These are phyloP conservation scores for Cebidichthys violaceus DNA, from an alignment of 2,113 vertebrate species.

Conservation along the genomic window DNA sequence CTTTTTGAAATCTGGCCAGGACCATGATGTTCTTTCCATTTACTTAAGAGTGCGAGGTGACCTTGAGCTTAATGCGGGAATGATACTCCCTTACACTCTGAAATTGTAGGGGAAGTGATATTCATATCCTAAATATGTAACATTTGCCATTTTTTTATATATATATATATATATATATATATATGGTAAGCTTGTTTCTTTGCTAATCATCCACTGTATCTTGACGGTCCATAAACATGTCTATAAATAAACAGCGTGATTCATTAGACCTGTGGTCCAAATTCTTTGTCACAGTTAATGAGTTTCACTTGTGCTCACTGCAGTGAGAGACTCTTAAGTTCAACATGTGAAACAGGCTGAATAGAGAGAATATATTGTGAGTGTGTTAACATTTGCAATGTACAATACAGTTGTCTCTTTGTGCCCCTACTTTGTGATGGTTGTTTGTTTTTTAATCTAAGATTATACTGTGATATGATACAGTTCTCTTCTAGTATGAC, in stretches of 20 bases:
- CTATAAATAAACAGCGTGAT: slow-evolving; percentile 61
- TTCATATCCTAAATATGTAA: slow-evolving; percentile 58
- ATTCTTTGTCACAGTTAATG: slow-evolving; percentile 30
- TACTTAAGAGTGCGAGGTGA: slow-evolving; percentile 81
- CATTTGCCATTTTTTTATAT: slow-evolving; percentile 28
- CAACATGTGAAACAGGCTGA: background rate
- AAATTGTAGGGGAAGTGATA: slow-evolving; percentile 52
- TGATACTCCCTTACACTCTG: slow-evolving; percentile 73
- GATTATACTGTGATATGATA: background rate
- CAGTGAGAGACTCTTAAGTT: background rate
- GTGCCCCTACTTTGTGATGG: background rate
- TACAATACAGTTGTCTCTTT: background rate
- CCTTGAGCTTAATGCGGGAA: slow-evolving; percentile 81
- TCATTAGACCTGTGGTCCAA: slow-evolving; percentile 31
- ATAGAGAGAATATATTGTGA: background rate
- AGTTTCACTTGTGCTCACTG: background rate
- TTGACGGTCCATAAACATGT: slow-evolving; percentile 36
- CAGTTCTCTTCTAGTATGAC: background rate
- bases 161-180: background rate
- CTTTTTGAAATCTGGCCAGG: slow-evolving; percentile 77
- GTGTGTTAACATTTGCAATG: background rate
- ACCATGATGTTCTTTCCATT: slow-evolving; percentile 86
- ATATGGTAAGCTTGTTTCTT: slow-evolving; percentile 41
- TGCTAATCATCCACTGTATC: slow-evolving; percentile 48
- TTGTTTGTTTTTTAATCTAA: background rate